A percentile compares a stretch with the other conserved stretches of the same genome.
Evolutionary conservation across 2,797 vertebrate species (phyloP).

Genomic region (Etheostoma nigrum): DNA sequence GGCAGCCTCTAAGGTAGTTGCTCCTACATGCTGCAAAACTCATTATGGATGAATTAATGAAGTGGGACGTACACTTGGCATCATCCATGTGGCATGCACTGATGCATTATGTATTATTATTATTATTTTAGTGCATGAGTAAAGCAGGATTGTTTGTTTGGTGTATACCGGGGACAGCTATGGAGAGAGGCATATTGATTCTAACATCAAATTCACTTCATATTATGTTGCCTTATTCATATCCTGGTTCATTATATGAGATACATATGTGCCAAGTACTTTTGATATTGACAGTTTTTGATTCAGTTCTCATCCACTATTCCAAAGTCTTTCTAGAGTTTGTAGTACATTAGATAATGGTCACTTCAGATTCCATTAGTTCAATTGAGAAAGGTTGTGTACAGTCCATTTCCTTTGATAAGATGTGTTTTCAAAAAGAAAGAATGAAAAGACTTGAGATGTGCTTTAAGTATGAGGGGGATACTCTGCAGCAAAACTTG

Average conservation of each 20-base stretch:
- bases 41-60: slow-evolving; percentile 86
- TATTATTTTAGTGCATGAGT: slow-evolving; percentile 69
- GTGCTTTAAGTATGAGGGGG: neutral
- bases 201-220: slow-evolving; percentile 14
- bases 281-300: slow-evolving; percentile 36
- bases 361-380: slow-evolving; percentile 47
- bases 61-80: slow-evolving; percentile 79
- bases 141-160: slow-evolving; percentile 64
- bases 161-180: slow-evolving; percentile 48
- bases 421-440: slow-evolving; percentile 37
- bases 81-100: slow-evolving; percentile 74
- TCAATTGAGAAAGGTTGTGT: slow-evolving; percentile 24
- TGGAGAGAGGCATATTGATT: slow-evolving; percentile 40
- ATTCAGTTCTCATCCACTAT: slow-evolving; percentile 34
- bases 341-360: slow-evolving; percentile 23
- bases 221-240: neutral
- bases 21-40: slow-evolving; percentile 81
- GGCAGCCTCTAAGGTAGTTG: slow-evolving; percentile 78
- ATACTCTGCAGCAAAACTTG: neutral
- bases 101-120: slow-evolving; percentile 83
- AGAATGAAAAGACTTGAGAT: slow-evolving; percentile 22
- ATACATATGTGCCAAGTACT: neutral
- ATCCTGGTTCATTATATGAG: slow-evolving; percentile 13
- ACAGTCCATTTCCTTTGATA: slow-evolving; percentile 40
- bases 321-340: neutral